Evolutionary conservation across 2,888 invertebrate genomes (phyloP).

Genomic region (Seira musarum): DNA sequence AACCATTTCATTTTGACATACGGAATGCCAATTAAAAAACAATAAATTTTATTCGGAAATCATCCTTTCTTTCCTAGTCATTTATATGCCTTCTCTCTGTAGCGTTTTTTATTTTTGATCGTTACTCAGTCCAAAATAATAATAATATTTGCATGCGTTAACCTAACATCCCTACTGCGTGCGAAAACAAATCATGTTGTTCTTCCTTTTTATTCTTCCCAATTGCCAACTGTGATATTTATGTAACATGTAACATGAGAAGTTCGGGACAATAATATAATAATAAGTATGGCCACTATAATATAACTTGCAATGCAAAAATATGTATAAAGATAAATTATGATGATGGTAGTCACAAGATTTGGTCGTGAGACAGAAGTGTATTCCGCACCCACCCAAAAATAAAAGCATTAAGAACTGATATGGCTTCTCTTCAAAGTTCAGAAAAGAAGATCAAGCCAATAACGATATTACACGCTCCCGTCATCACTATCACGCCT

Average conservation of each 20-base stretch:
- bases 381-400: neutral
- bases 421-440: no score
- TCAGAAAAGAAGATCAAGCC: no score
- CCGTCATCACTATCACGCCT: slow-evolving; percentile 12
- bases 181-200: slow-evolving; percentile 35
- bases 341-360: slow-evolving; percentile 18
- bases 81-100: no score
- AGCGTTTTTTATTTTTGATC: slow-evolving; percentile 7
- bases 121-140: neutral
- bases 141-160: neutral
- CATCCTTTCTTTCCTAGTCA: no score
- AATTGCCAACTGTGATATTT: slow-evolving; percentile 51
- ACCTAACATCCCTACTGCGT: slow-evolving; percentile 16
- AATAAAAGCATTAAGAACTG: slow-evolving; percentile 3
- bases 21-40: neutral
- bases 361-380: neutral
- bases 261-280: no score
- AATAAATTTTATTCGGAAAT: slow-evolving; percentile 15
- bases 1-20: no score
- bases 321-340: slow-evolving; percentile 7
- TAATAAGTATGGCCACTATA: slow-evolving; percentile 21
- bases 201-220: slow-evolving; percentile 35
- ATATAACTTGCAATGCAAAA: slow-evolving; percentile 12
- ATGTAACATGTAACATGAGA: slow-evolving; percentile 40
- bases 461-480: neutral